Conservation (phyloP, 2,888 invertebrate species). For the Trissolcus brochymenae region DNA sequence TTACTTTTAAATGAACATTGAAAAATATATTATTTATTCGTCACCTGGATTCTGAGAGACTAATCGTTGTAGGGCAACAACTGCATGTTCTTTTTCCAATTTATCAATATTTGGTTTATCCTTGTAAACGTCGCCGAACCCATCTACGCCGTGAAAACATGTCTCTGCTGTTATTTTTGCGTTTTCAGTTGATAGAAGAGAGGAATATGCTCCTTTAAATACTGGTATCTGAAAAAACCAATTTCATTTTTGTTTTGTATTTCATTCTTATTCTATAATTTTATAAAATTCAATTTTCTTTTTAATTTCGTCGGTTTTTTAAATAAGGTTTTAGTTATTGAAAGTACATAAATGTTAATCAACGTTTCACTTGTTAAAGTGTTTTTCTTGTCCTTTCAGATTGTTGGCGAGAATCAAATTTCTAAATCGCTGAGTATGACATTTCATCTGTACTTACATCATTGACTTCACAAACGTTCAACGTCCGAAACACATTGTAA, state of each 20-base stretch:
- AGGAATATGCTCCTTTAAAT: conserved; percentile 80
- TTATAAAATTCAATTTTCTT: too few relatives aligned
- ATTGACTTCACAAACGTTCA: conserved; percentile 79
- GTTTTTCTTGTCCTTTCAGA: too few relatives aligned
- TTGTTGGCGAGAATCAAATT: too few relatives aligned
- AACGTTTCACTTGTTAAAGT: too few relatives aligned
- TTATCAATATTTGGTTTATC: conserved; percentile 76
- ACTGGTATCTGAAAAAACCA: conserved; percentile 88
- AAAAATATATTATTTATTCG: background rate
- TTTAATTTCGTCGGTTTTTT: too few relatives aligned
- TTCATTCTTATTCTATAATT: too few relatives aligned
- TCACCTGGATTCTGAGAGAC: conserved; percentile 79
- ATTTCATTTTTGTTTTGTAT: too few relatives aligned
- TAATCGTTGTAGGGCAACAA: conserved; percentile 80
- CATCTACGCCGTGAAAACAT: conserved; percentile 83
- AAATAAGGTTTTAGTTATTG: too few relatives aligned
- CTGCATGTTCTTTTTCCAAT: conserved; percentile 79
- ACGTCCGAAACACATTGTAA: conserved; percentile 83
- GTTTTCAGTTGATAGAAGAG: conserved; percentile 73
- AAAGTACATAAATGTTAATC: too few relatives aligned
- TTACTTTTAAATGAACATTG: background rate
- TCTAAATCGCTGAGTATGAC: background rate
- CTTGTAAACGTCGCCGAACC: conserved; percentile 82
- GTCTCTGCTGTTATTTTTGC: conserved; percentile 70
- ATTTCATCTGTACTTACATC: conserved; percentile 78